Conservation (phyloP, 2,113 vertebrate species). For the Oncorhynchus mykiss region DNA sequence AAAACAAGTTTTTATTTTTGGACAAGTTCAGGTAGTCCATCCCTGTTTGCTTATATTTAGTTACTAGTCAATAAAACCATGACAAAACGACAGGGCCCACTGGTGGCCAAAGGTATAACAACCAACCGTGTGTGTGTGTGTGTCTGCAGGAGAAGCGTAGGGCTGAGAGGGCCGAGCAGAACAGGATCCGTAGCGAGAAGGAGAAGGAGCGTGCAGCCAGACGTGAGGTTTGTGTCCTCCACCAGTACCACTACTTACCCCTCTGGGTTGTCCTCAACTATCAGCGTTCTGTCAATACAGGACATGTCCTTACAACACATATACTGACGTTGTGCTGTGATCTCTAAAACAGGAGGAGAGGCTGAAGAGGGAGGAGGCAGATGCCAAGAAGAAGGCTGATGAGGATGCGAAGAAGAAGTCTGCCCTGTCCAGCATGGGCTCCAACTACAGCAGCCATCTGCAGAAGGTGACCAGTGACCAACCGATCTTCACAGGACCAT, state of each 20-base stretch:
- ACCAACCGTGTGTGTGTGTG: neutral
- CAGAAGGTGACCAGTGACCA: slow-evolving; percentile 79
- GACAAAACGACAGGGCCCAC: neutral
- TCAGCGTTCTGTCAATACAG: neutral
- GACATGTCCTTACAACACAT: neutral
- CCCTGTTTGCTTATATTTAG: too few species aligned
- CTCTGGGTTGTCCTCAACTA: neutral
- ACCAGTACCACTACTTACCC: neutral
- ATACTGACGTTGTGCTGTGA: neutral
- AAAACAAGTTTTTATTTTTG: too few species aligned
- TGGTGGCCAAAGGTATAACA: neutral
- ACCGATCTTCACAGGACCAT: neutral
- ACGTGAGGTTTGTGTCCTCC: slow-evolving; percentile 79
- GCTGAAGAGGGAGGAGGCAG: slow-evolving; percentile 86
- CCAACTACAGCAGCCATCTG: slow-evolving; percentile 94
- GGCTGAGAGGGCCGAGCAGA: slow-evolving; percentile 93
- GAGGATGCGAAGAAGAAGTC: slow-evolving; percentile 98
- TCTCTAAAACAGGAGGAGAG: slow-evolving; percentile 86
- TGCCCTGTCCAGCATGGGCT: slow-evolving; percentile 92
- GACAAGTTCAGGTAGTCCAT: too few species aligned
- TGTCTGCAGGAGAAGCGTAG: slow-evolving; percentile 90
- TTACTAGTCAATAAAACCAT: too few species aligned
- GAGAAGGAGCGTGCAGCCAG: slow-evolving; percentile 92
- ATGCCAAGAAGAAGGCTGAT: slow-evolving; percentile 86
- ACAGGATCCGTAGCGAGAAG: slow-evolving; percentile 89